Evolutionary conservation across 2,113 vertebrate species (phyloP), one percentile per base, ranked within the genome.

Genomic region (Triplophysa tibetana): DNA sequence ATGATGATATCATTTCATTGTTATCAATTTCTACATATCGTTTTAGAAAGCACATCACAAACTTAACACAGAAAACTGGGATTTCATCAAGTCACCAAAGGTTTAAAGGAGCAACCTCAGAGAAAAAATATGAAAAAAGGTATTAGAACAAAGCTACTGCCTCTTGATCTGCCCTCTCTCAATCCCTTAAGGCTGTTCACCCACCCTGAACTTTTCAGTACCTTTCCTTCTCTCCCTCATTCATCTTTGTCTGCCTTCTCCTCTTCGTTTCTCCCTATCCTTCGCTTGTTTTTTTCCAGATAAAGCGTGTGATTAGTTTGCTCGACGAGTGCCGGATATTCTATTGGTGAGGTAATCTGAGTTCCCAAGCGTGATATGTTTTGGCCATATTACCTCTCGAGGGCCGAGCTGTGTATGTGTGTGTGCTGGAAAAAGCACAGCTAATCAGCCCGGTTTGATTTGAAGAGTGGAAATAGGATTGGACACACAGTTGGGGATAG

Each of bases 401-500:
- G 33, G 70, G 13, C 14, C 17, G 21, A 74, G n/a, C 54, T 33
- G 23, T n/a, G 23, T n/a, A 38, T 38, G n/a, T 72, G 19, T 58
- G 69, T 21, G 52, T 50, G 54, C 54, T 21, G n/a, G 54, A n/a
- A 56, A 58, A 58, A 58, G 54, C 54, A 58, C 54, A 58, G 54
- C 19, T 58, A 58, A 58, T 58, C 54, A 58, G 19, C 21, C 8
- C 54, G 16, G 54, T 21, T 21, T 21, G 19, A 58, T 58, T n/a
- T 58, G 54, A 10, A 58, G 19, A 21, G 19, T 7, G n/a, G 54
- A 58, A 73, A 43, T 43, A 43, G 41, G 54, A 74, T 23, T 74
- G 70, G 33, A 61, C 54, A 61, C 69, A 56, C 70, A 60, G n/a
- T 61, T 60, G 33, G 33, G 70, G n/a, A 43, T 61, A 24, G 33